Conservation (phyloP, 2,888 invertebrate genomes). For the Limnephilus marmoratus region DNA sequence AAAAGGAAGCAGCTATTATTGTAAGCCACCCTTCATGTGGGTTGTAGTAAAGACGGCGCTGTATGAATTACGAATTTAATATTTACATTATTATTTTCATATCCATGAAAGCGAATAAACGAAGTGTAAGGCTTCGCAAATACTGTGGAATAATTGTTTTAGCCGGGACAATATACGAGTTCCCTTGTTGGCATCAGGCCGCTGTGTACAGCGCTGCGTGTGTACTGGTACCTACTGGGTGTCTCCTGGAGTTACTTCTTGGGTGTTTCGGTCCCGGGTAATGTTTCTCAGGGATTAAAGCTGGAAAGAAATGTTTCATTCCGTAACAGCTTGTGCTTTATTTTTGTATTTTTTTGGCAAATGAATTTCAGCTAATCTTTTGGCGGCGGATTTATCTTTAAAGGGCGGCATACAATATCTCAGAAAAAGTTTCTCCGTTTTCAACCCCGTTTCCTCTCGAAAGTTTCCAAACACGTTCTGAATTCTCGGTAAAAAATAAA, state of each 20-base stretch:
- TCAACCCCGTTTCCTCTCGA: slow-evolving; percentile 36
- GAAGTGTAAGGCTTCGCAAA: not conserved
- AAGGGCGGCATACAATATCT: slow-evolving; percentile 38
- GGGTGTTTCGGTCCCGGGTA: not conserved
- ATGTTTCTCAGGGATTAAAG: not conserved
- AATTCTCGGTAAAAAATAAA: slow-evolving; percentile 42
- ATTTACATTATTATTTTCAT: slow-evolving; percentile 2
- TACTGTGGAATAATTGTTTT: not conserved
- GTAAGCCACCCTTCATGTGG: not conserved
- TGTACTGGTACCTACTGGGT: not conserved
- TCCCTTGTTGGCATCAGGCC: not conserved
- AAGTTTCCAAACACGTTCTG: slow-evolving; percentile 39
- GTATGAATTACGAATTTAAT: not conserved
- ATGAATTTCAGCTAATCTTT: slow-evolving; percentile 48
- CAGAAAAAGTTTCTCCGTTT: slow-evolving; percentile 46
- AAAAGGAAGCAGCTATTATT: not conserved
- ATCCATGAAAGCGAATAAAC: not conserved
- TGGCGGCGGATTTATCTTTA: slow-evolving; percentile 41
- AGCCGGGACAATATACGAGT: not conserved
- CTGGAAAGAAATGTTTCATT: slow-evolving; percentile 30
- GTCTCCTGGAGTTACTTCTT: not conserved
- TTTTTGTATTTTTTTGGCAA: slow-evolving; percentile 41
- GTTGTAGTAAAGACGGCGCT: not conserved
- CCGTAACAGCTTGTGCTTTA: slow-evolving; percentile 22
- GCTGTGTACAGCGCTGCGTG: not conserved